Percentiles rank a stretch among this genome's conserved stretches.
These are phyloP conservation scores for Calvadosia cruxmelitensis DNA, from an alignment of 30 jellyfish, hydroid and myxozoan species.

Conservation along the genomic window DNA sequence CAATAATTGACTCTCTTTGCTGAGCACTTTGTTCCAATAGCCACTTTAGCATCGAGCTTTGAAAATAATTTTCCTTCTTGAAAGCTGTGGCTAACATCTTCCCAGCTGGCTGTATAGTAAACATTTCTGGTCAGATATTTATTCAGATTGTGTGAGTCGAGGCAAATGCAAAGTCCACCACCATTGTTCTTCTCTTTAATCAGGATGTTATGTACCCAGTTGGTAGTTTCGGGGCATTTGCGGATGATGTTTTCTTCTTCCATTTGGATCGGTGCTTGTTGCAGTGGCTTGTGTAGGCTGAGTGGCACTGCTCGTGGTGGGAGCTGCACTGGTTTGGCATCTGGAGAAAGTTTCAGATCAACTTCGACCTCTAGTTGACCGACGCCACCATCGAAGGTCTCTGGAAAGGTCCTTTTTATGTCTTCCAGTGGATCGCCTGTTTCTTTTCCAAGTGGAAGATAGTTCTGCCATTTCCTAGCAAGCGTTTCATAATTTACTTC, in stretches of 20 bases:
- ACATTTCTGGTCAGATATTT: slow-evolving; percentile 5
- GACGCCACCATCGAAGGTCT: slow-evolving; percentile 12
- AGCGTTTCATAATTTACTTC: slow-evolving; percentile 6
- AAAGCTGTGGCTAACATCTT: slow-evolving; percentile 19
- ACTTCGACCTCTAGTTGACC: slow-evolving; percentile 14
- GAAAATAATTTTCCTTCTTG: slow-evolving; percentile 9
- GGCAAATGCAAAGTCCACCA: slow-evolving; percentile 12
- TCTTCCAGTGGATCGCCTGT: slow-evolving; percentile 2
- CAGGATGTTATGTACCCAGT: slow-evolving; percentile 20
- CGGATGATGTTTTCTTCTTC: slow-evolving; percentile 18
- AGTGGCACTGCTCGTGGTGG: slow-evolving; percentile 18
- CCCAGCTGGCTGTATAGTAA: slow-evolving; percentile 24
- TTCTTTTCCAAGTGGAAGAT: slow-evolving; percentile 13
- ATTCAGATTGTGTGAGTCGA: slow-evolving; percentile 15
- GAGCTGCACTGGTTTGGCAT: slow-evolving; percentile 14
- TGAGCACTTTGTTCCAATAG: slow-evolving; percentile 11
- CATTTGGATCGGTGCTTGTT: slow-evolving; percentile 8
- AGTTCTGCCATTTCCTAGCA: slow-evolving; percentile 8
- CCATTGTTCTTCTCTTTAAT: slow-evolving; percentile 1
- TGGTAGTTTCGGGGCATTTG: slow-evolving; percentile 14
- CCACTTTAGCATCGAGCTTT: slow-evolving; percentile 27
- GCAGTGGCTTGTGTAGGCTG: neutral
- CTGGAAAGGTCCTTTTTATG: slow-evolving; percentile 11
- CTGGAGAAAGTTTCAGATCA: slow-evolving; percentile 15
- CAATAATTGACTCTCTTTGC: slow-evolving; percentile 18